A percentile compares a stretch with the other conserved stretches of the same genome.
Conservation (phyloP, 2,113 vertebrate genomes). For the Scomber japonicus region DNA sequence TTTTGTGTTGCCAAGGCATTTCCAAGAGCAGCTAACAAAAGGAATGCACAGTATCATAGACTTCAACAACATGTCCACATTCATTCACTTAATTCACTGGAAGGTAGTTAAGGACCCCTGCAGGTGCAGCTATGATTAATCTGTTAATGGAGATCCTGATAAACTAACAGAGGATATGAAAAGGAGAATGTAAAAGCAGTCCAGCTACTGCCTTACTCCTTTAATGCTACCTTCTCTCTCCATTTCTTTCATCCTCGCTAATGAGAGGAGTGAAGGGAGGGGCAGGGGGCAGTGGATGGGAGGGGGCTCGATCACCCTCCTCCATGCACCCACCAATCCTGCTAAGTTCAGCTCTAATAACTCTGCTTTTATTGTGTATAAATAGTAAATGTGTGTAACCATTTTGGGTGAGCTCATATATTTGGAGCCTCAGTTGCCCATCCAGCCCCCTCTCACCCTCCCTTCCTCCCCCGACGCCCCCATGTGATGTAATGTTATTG, state of each 20-base stretch:
- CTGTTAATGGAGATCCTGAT: constrained; percentile 26
- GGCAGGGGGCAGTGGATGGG: too few relatives aligned
- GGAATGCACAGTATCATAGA: too few relatives aligned
- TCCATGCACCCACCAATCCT: neutral
- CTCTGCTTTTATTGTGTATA: constrained; percentile 40
- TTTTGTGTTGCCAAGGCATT: too few relatives aligned
- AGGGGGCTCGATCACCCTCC: neutral
- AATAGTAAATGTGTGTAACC: constrained; percentile 30
- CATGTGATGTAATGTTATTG: constrained; percentile 55
- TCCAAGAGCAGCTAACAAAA: neutral
- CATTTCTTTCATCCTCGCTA: constrained; percentile 30
- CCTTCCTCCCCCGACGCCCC: neutral
- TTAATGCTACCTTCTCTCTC: constrained; percentile 6
- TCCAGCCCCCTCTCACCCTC: neutral
- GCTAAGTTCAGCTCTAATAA: constrained; percentile 46
- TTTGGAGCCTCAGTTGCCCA: neutral
- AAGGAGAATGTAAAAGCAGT: constrained; percentile 8
- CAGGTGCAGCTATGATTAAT: constrained; percentile 5
- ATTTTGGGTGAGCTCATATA: constrained; percentile 21
- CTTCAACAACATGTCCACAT: too few relatives aligned
- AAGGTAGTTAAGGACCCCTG: too few relatives aligned
- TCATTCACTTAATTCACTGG: too few relatives aligned
- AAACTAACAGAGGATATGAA: constrained; percentile 29
- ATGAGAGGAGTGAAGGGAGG: constrained; percentile 39
- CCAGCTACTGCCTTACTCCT: constrained; percentile 10